A percentile compares a stretch with the other conserved stretches of the same genome.
These are phyloP conservation scores for Ophraella communa DNA, from an alignment of 2,888 invertebrate species.

Conservation along the genomic window DNA sequence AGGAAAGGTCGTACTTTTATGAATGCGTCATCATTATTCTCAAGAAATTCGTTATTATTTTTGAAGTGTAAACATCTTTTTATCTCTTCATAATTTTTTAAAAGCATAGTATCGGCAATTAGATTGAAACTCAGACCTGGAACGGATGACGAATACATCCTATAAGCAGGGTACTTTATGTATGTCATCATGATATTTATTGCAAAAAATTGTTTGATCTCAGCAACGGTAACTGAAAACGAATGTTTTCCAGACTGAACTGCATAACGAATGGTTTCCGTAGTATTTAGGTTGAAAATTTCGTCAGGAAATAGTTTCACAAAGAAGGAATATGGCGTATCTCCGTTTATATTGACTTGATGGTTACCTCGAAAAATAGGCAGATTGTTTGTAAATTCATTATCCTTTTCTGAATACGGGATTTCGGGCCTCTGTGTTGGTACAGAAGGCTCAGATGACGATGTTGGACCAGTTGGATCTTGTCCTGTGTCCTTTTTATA, in stretches of 20 bases:
- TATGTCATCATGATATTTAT: slow-evolving; percentile 22
- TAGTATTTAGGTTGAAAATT: too few species aligned
- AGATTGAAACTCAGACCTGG: slow-evolving; percentile 12
- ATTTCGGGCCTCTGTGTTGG: too few species aligned
- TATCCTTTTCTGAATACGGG: too few species aligned
- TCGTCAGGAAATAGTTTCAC: too few species aligned
- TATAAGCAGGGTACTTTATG: slow-evolving; percentile 22
- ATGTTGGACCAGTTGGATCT: too few species aligned
- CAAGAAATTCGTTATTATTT: slow-evolving; percentile 6
- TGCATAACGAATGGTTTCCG: too few species aligned
- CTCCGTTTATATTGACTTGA: too few species aligned
- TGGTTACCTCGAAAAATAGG: too few species aligned
- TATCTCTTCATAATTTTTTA: slow-evolving; percentile 13
- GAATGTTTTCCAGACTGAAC: slow-evolving; percentile 1
- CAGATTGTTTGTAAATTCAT: too few species aligned
- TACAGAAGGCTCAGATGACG: too few species aligned
- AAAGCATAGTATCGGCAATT: slow-evolving; percentile 9
- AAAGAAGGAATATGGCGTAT: too few species aligned
- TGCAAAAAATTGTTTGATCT: slow-evolving; percentile 22
- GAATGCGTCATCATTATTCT: slow-evolving; percentile 1
- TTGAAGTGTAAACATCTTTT: slow-evolving; percentile 8
- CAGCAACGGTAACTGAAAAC: slow-evolving; percentile 7
- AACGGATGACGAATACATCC: slow-evolving; percentile 20
- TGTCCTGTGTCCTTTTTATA: too few species aligned
- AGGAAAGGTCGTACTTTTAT: slow-evolving; percentile 8